Evolutionary conservation across 2,888 invertebrate genomes (phyloP), one percentile per base, ranked within the genome.

Genomic region (Dermolepida albohirtum): DNA sequence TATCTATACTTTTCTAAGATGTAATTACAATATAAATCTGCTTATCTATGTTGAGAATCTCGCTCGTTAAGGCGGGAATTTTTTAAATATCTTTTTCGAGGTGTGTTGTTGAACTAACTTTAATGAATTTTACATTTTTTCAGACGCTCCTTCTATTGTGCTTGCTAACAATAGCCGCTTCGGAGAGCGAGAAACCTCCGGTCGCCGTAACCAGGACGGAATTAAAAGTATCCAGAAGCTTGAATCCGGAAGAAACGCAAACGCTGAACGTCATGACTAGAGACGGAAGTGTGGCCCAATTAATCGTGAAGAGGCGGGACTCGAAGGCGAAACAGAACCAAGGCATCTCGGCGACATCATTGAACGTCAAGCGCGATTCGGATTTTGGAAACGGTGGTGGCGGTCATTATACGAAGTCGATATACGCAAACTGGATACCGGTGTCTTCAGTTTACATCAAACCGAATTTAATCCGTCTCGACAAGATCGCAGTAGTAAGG

Each of bases 241-340:
- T 94, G 12, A 89, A 92, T 80, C 93, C 93, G 0, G 90, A 90
- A 22, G 89, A 91, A 71, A 92, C 91, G 52, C 91, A 92, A 78
- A 92, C 93, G 40, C 83, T 94, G 47, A 91, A 90, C 77, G 92
- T 94, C 0, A 87, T 90, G 76, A 92, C 93, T 0, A 89, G 89
- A 77, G 88, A 90, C 17, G 94, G 94, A 1, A 90, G 89, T 68
- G 84, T 92, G 22, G 92, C 94, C 0, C 92, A 92, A 74, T 84
- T 94, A 10, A 90, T 93, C 49, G 91, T 93, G 5, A 92, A 92
- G 81, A 88, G 90, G 76, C 86, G 90, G 69, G 89, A 89, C 66
- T 83, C 84, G 4, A 90, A 89, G 76, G 83, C 86, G 6, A 70
- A 68, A 51, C 27, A 52, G 14, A 7, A 64, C 63, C 16, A 62